Evolutionary conservation across 2,888 invertebrate species (phyloP), one percentile per base, ranked within the genome.

Genomic region (Trichopria drosophilae): DNA sequence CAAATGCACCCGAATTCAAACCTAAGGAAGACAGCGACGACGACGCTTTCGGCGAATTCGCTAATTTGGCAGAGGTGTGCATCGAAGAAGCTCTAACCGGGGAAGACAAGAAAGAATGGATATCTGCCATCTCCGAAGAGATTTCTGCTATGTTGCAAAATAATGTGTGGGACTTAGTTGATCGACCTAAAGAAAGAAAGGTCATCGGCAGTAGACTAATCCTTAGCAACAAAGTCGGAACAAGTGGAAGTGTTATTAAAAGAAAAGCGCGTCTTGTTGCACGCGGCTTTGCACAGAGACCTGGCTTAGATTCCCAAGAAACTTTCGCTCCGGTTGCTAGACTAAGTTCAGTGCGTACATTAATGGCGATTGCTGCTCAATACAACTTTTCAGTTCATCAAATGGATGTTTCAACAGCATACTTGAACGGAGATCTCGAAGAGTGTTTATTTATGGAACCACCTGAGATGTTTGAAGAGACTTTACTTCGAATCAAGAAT

Each of bases 341-440:
- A 5, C 41, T 58, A 10, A 29, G 55, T 31, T 56, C 58, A 1
- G 12, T 58, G 4, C 26, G 51, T 7, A 31, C 55, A 4, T 7
- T 62, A 9, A 36, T 56, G 15, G 46, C 55, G 2, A 23, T 61
- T 7, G 55, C 60, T 3, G 59, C 53, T 10, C 37, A 48, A n/a
- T 13, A 35, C 7, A 43, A 26, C 5, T 48, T 64, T 55, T 19
- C 40, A 5, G 44, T 63, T 5, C 16, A 42, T 9, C 63, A 66
- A 16, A 46, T 62, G 12, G 61, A 63, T 24, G 45, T 64, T 2
- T 48, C 53, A 1, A 60, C 59, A 4, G 58, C 62, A 5, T 64
- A 59, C 20, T 31, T 64, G 6, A 63, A 62, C 34, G 62, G 63
- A 1, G 19, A 31, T 6, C 35, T 59, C 6, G 55, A 53, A 5